These are phyloP conservation scores for Oreochromis grahami DNA, from an alignment of 2,797 vertebrate species.

Conservation along the genomic window DNA sequence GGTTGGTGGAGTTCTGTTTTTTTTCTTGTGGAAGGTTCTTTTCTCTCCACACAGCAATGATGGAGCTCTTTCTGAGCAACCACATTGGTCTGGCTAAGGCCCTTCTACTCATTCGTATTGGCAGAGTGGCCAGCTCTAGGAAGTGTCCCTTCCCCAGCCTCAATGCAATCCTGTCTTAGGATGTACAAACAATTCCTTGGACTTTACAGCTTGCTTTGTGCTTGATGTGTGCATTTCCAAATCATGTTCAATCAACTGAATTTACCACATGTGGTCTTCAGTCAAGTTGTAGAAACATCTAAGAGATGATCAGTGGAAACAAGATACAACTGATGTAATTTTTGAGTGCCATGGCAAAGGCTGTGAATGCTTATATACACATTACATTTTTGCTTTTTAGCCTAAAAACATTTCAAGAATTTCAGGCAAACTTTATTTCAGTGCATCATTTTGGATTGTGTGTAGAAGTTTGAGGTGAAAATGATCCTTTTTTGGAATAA, in stretches of 20 bases:
- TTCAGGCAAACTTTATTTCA: background rate
- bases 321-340: background rate
- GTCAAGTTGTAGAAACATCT: background rate
- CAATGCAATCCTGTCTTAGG: background rate
- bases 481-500: background rate
- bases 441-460: background rate
- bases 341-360: background rate
- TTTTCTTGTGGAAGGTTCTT: background rate
- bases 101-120: fast-evolving
- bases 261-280: background rate
- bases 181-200: background rate
- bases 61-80: fast-evolving
- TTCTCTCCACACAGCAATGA: background rate
- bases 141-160: background rate
- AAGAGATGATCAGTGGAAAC: background rate
- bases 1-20: fast-evolving
- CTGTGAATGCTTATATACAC: fast-evolving
- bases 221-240: background rate
- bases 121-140: fast-evolving
- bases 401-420: background rate
- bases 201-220: fast-evolving
- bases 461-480: background rate
- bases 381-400: background rate
- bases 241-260: background rate
- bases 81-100: background rate